Conservation (phyloP, 2,888 invertebrate genomes). For the Chloromyia formosa region DNA sequence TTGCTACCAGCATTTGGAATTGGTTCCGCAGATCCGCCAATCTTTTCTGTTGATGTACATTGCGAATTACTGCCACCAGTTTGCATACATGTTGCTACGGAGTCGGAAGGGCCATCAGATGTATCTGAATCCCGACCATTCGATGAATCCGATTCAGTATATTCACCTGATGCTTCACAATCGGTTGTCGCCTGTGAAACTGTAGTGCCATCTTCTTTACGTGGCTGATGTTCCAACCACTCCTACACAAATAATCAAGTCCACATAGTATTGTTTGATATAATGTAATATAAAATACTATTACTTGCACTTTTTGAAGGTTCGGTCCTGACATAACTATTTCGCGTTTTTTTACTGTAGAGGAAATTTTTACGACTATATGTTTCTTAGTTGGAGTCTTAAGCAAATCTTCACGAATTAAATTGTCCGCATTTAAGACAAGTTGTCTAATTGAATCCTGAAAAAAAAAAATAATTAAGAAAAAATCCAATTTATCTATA, state of each 20-base stretch:
- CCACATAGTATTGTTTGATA: neutral
- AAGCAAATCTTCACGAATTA: slow-evolving; percentile 69
- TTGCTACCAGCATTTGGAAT: slow-evolving; percentile 54
- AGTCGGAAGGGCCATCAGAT: slow-evolving; percentile 81
- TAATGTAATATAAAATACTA: too few relatives aligned
- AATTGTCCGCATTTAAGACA: slow-evolving; percentile 82
- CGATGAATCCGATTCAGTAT: slow-evolving; percentile 70
- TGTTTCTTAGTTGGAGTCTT: slow-evolving; percentile 63
- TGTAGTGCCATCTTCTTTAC: slow-evolving; percentile 44
- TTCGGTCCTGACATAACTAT: slow-evolving; percentile 61
- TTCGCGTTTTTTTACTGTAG: slow-evolving; percentile 62
- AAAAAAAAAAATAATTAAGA: too few relatives aligned
- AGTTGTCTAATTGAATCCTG: slow-evolving; percentile 73
- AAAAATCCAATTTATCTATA: too few relatives aligned
- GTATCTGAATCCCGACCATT: slow-evolving; percentile 73
- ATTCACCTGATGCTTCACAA: slow-evolving; percentile 91
- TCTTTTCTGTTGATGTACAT: slow-evolving; percentile 66
- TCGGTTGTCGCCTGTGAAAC: slow-evolving; percentile 56
- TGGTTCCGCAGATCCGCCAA: slow-evolving; percentile 71
- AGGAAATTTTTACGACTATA: slow-evolving; percentile 57
- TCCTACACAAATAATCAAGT: slow-evolving; percentile 58
- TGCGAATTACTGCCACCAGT: slow-evolving; percentile 62
- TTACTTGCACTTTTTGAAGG: slow-evolving; percentile 62
- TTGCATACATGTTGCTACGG: slow-evolving; percentile 73
- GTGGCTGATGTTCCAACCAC: slow-evolving; percentile 63